Evolutionary conservation across 2,797 vertebrate species (phyloP).

Genomic region (Naso thynnoides): DNA sequence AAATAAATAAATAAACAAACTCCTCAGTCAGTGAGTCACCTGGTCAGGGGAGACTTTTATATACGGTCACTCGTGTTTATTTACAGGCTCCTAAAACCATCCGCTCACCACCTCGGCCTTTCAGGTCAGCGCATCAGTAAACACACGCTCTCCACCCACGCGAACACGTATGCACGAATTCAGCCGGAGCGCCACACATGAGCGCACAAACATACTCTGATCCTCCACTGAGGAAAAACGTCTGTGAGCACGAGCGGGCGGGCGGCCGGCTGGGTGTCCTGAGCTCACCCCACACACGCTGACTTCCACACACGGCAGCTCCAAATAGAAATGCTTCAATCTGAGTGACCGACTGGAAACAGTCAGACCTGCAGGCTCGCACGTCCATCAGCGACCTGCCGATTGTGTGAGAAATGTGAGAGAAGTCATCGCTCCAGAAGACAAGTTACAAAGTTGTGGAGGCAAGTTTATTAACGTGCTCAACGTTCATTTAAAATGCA

Average conservation of each 20-base stretch:
- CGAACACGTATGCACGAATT: slow-evolving; percentile 29
- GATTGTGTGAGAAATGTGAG: no score
- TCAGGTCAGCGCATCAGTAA: slow-evolving; percentile 38
- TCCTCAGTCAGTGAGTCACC: slow-evolving; percentile 16
- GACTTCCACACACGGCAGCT: slow-evolving; percentile 29
- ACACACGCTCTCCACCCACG: slow-evolving; percentile 22
- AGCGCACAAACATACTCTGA: slow-evolving; percentile 35
- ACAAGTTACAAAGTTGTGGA: no score
- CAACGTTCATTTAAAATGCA: no score
- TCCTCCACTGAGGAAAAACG: background rate
- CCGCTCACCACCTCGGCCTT: slow-evolving; percentile 28
- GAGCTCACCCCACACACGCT: slow-evolving; percentile 43
- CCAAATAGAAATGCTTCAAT: slow-evolving; percentile 58
- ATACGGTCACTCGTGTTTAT: slow-evolving; percentile 21
- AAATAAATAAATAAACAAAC: slow-evolving; percentile 7
- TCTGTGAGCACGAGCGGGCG: background rate
- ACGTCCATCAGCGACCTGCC: background rate
- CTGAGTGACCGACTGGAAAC: slow-evolving; percentile 11
- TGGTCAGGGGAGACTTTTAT: slow-evolving; percentile 16
- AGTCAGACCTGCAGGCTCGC: slow-evolving; percentile 21
- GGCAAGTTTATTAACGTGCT: no score
- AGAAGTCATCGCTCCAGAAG: no score
- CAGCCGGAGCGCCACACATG: slow-evolving; percentile 16
- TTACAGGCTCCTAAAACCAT: slow-evolving; percentile 16
- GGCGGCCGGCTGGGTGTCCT: slow-evolving; percentile 29